Conservation (phyloP, 2,888 invertebrate genomes). For the Ornithoptera alexandrae region DNA sequence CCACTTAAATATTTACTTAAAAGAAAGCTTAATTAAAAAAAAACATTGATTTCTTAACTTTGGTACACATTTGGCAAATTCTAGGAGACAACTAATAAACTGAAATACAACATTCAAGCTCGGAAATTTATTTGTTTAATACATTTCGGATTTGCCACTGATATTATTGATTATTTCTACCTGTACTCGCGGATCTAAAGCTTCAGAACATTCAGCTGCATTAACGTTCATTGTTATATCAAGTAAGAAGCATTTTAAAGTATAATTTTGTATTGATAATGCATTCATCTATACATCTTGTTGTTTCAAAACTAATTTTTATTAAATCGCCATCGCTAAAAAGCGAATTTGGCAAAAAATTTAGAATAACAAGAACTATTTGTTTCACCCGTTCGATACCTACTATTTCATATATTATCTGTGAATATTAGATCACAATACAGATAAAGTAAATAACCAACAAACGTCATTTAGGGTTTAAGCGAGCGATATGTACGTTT, state of each 20-base stretch:
- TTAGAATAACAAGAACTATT: conserved; percentile 26
- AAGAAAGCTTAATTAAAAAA: too few species aligned
- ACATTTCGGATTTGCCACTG: not conserved
- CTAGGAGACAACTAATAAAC: not conserved
- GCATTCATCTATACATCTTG: conserved; percentile 31
- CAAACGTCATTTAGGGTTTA: conserved; percentile 12
- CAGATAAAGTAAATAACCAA: not conserved
- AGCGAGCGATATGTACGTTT: not conserved
- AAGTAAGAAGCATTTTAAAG: conserved; percentile 57
- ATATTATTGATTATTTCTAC: conserved; percentile 74
- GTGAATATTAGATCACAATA: conserved; percentile 3
- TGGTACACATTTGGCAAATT: too few species aligned
- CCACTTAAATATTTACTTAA: too few species aligned
- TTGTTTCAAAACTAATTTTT: conserved; percentile 30
- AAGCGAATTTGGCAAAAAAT: conserved; percentile 36
- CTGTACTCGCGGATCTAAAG: conserved; percentile 90
- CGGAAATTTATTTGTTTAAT: too few species aligned
- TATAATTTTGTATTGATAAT: conserved; percentile 44
- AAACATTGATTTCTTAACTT: too few species aligned
- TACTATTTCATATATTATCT: conserved; percentile 21
- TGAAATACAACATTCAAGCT: not conserved
- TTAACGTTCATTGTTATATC: conserved; percentile 80
- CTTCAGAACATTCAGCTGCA: conserved; percentile 82
- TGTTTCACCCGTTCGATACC: conserved; percentile 25
- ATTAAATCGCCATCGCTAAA: conserved; percentile 37